phyloP scores from a whole-genome alignment of 1,140 invertebrate species.

The Centruroides vittatus region DNA sequence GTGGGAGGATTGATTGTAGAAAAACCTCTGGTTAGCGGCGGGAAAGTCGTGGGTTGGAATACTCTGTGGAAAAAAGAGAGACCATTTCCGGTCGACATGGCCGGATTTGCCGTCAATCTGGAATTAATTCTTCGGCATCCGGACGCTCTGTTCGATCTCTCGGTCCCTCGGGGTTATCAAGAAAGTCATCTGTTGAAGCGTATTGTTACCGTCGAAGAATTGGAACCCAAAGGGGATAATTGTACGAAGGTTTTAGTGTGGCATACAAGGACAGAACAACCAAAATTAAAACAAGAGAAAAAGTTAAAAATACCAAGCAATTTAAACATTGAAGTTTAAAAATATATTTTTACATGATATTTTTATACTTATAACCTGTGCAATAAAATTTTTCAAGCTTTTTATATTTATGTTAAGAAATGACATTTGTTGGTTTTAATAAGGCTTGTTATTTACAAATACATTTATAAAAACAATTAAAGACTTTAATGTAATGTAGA shows the following conservation, averaged over 20 bases:
- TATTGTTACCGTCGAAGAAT: constrained; percentile 51
- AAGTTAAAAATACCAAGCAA: constrained; percentile 40
- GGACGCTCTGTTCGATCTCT: constrained; percentile 64
- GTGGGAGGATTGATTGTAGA: constrained; percentile 74
- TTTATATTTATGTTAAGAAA: too few relatives aligned
- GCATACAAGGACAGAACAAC: constrained; percentile 88
- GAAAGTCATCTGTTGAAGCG: constrained; percentile 79
- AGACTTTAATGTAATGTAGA: too few relatives aligned
- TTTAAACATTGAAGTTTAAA: constrained; percentile 16
- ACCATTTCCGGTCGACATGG: constrained; percentile 95
- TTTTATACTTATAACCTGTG: too few relatives aligned
- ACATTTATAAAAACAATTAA: too few relatives aligned
- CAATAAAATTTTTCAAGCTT: too few relatives aligned
- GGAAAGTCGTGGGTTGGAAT: constrained; percentile 61
- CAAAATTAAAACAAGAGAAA: constrained; percentile 48
- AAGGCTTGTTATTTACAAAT: too few relatives aligned
- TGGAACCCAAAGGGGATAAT: constrained; percentile 77
- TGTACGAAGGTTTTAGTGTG: constrained; percentile 89
- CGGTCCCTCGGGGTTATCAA: constrained; percentile 72
- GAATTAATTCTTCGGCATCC: constrained; percentile 57
- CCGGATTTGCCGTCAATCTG: constrained; percentile 89
- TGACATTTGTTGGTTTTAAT: too few relatives aligned
- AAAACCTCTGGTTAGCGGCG: constrained; percentile 51
- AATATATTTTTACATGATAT: too few relatives aligned
- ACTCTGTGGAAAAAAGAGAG: constrained; percentile 66